Evolutionary conservation across 2,888 invertebrate species (phyloP), one percentile per base, ranked within the genome.

Genomic region (Aporophyla lueneburgensis): DNA sequence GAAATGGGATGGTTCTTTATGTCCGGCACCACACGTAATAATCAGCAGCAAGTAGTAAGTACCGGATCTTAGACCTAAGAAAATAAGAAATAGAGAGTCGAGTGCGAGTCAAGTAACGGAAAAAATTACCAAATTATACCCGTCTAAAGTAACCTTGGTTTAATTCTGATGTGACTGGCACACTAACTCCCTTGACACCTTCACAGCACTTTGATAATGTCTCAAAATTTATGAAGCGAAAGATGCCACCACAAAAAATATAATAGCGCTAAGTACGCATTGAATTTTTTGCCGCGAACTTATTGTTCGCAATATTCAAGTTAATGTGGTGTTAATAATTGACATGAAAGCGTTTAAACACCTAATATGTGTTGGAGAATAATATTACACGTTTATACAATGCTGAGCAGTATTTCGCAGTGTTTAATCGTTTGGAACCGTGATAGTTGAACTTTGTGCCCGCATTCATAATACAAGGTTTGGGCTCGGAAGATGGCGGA

Each of bases 391-490:
- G 74, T 65, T 76, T 58, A 75, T 70, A 72, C 65, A 84, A 78
- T 62, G 63, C 53, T 73, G 62, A 85, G 89, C 90, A 90, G 87
- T 87, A 89, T 89, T 87, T 90, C 91, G 89, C 81, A 86, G 83
- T 86, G 91, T 90, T 93, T 89, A 94, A 94, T 93, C 93, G 92
- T 84, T 89, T 78, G 93, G 92, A 94, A 94, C 89, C 78, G 91
- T 87, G 94, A 94, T 93, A 94, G 93, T 93, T 93, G 87, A 89
- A 91, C 91, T 93, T 92, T 90, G 90, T 88, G 81, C 85, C 87
- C 89, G 87, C 89, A 89, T 92, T 91, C 84, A 88, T 91, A 89
- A 86, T 87, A 82, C 79, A 76, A 67, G 68, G 79, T 69, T 75
- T 33, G 83, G 83, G 85, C 84, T 79, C 43, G 43, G 24, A 79